These are phyloP conservation scores for Chorisops tibialis DNA, from an alignment of 2,888 invertebrate species.

Conservation along the genomic window DNA sequence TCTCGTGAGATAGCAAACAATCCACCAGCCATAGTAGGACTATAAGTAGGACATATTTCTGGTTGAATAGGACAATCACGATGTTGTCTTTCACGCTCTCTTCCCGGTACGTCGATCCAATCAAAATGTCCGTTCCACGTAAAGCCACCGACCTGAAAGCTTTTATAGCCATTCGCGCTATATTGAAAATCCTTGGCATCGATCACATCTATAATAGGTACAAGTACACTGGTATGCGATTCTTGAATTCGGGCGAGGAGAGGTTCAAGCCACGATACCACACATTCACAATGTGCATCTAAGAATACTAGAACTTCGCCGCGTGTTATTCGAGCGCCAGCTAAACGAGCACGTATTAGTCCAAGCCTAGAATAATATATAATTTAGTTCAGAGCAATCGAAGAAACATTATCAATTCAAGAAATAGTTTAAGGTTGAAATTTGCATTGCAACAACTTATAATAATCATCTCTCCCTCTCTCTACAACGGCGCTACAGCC, in stretches of 20 bases:
- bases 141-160: conserved; percentile 52
- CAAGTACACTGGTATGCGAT: conserved; percentile 73
- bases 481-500: too few relatives aligned
- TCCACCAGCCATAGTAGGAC: conserved; percentile 99
- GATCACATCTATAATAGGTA: conserved; percentile 94
- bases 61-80: conserved; percentile 43
- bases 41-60: conserved; percentile 54
- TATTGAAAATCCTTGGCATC: conserved; percentile 58
- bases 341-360: conserved; percentile 83
- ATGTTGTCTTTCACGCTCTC: conserved; percentile 47
- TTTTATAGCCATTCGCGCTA: conserved; percentile 51
- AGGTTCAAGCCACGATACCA: conserved; percentile 82
- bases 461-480: too few relatives aligned
- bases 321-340: conserved; percentile 77
- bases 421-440: too few relatives aligned
- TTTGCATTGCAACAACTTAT: too few relatives aligned
- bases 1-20: conserved; percentile 88
- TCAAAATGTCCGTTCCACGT: conserved; percentile 90
- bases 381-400: too few relatives aligned
- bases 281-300: conserved; percentile 89
- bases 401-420: too few relatives aligned
- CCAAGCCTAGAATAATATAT: conserved; percentile 65
- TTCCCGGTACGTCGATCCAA: conserved; percentile 64
- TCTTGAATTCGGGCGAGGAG: conserved; percentile 80
- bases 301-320: conserved; percentile 83